Evolutionary conservation across 2,113 vertebrate genomes (phyloP).

Genomic region (Sialia sialis): DNA sequence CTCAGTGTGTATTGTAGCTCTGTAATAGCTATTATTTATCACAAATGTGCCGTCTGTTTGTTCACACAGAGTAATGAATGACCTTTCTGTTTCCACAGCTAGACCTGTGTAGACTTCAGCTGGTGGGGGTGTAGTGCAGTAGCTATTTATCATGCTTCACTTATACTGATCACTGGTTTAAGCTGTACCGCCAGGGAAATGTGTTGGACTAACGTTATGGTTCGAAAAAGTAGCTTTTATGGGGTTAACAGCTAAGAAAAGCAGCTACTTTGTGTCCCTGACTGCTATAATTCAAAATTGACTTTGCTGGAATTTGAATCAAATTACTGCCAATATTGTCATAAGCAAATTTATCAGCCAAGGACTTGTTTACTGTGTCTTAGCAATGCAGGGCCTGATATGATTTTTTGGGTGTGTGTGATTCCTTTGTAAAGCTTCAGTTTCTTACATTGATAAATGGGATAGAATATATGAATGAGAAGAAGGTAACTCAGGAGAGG

Average conservation of each 20-base stretch:
- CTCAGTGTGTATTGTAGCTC: slow-evolving; percentile 68
- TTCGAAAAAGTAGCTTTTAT: slow-evolving; percentile 1
- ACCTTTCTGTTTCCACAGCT: slow-evolving; percentile 76
- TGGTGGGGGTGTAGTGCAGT: slow-evolving; percentile 36
- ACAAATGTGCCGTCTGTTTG: slow-evolving; percentile 71
- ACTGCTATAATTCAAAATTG: not conserved
- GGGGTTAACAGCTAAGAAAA: slow-evolving; percentile 47
- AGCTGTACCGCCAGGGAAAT: slow-evolving; percentile 44
- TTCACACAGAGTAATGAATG: slow-evolving; percentile 79
- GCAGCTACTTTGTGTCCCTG: not conserved
- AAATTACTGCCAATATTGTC: slow-evolving; percentile 38
- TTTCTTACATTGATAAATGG: slow-evolving; percentile 31
- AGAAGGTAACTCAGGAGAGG: not conserved
- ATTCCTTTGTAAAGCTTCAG: slow-evolving; percentile 20
- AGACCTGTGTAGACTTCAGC: slow-evolving; percentile 55
- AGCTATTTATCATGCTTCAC: slow-evolving; percentile 79
- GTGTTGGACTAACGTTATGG: not conserved
- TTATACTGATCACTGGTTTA: slow-evolving; percentile 63
- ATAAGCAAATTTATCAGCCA: slow-evolving; percentile 22
- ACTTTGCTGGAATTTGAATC: slow-evolving; percentile 32
- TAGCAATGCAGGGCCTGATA: not conserved
- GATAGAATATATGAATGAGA: slow-evolving; percentile 13
- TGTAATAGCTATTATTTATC: slow-evolving; percentile 80
- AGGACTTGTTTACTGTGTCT: slow-evolving; percentile 23
- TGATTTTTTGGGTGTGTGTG: not conserved